These are phyloP conservation scores for Sorex maritimensis DNA, from an alignment of 2,797 vertebrate species.

Conservation along the genomic window DNA sequence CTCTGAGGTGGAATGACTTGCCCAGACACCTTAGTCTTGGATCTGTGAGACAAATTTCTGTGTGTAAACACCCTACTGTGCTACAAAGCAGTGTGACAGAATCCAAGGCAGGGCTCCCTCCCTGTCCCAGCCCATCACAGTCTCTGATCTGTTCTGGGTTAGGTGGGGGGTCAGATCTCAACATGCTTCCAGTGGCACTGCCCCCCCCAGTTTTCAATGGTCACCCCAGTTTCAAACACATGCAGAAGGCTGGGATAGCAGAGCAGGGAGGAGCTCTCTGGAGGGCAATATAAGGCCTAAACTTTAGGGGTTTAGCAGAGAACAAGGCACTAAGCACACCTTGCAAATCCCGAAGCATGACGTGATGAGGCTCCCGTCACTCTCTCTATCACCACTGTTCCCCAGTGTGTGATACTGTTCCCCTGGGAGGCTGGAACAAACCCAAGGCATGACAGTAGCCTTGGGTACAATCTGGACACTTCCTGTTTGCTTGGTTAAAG, in stretches of 20 bases:
- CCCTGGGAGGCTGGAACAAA: no score
- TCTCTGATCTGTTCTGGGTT: not conserved
- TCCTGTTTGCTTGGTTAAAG: no score
- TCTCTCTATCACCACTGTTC: not conserved
- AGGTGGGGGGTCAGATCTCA: not conserved
- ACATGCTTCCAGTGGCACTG: not conserved
- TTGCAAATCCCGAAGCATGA: not conserved
- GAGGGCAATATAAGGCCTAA: not conserved
- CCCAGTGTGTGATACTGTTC: no score
- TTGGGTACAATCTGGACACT: no score
- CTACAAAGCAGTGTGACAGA: not conserved
- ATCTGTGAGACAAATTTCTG: not conserved
- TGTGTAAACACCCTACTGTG: not conserved
- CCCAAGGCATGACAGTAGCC: no score
- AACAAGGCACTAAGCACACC: not conserved
- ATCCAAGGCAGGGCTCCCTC: not conserved
- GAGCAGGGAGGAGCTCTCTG: not conserved
- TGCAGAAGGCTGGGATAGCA: not conserved
- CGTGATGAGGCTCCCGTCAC: not conserved
- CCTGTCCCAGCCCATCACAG: not conserved
- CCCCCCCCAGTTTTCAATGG: not conserved
- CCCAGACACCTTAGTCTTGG: not conserved
- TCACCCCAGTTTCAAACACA: not conserved
- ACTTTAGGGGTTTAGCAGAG: not conserved
- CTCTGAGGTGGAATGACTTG: not conserved